Evolutionary conservation across 2,888 invertebrate genomes (phyloP), one percentile per base, ranked within the genome.

Genomic region (Erpobdella octoculata): DNA sequence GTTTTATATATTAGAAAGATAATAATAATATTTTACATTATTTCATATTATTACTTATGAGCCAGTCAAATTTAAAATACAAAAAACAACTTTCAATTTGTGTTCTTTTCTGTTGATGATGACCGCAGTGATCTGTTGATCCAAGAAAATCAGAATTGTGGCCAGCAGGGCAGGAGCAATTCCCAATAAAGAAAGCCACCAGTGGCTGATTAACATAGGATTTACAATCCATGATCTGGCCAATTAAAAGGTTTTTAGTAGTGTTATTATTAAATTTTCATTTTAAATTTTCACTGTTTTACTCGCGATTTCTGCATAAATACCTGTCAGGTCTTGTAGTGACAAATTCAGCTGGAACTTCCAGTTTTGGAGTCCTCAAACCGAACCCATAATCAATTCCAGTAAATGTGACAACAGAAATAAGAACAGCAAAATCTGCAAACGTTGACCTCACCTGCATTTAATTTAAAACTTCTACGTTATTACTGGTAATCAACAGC

Each of bases 51-150:
- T n/a, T n/a, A n/a, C n/a, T n/a, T n/a, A n/a, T n/a, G n/a, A 46
- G 46, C 46, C 18, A 3, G 21, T 46, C 46, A 46, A 46, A 46
- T 5, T n/a, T 21, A n/a, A 5, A 46, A 46, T n/a, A 65, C 31
- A 41, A 2, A 28, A 15, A 21, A 15, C 31, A 80, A 87, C 88
- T 85, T 93, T 93, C 75, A 98, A 85, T 84, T 97, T 96, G 82
- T 97, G 93, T 84, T 98, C 98, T 83, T 95, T 96, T 59, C 97
- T 88, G 83, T 98, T 98, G 37, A 98, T 91, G 81, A 98, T 98
- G 37, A 98, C 97, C 65, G 95, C 93, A 2, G 97, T 96, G 77
- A 98, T 98, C 85, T 98, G 97, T 82, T 98, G 97, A 86, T 98
- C 97, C 96, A 98, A 97, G 84, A 98, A 98, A 80, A 98, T 93